These are phyloP conservation scores for Calliphora vicina DNA, from an alignment of 1,140 invertebrate genomes.

Conservation along the genomic window DNA sequence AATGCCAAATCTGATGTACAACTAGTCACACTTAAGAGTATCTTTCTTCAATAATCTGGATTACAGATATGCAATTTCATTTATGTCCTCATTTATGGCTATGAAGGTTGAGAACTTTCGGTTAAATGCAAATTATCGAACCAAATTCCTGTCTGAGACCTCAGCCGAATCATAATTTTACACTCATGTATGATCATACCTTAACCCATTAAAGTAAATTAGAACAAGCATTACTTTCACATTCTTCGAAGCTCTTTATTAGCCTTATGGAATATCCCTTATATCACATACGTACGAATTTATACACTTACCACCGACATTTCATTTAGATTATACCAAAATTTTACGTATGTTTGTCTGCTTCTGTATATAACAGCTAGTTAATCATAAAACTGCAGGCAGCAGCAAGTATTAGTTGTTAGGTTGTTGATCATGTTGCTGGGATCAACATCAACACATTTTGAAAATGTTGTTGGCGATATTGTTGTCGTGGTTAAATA, in stretches of 20 bases:
- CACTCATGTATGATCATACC: no score
- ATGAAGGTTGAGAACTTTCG: no score
- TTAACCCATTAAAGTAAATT: no score
- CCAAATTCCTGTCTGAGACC: no score
- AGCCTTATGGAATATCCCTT: neutral
- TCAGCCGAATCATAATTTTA: no score
- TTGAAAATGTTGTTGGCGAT: constrained; percentile 15
- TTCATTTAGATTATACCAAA: constrained; percentile 9
- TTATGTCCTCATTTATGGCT: no score
- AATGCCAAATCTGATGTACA: no score
- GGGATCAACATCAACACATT: neutral
- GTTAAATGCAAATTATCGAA: no score
- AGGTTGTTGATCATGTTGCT: neutral
- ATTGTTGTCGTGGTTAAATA: neutral
- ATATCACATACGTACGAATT: neutral
- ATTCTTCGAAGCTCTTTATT: neutral
- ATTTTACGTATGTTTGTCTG: neutral
- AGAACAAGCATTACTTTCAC: neutral
- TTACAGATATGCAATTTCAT: no score
- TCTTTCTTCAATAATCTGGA: no score
- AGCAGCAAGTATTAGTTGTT: neutral
- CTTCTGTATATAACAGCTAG: no score
- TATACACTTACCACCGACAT: neutral
- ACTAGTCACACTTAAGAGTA: no score
- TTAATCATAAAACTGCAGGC: neutral